Evolutionary conservation across 2,113 vertebrate genomes (phyloP), one percentile per base, ranked within the genome.

Genomic region (Bambusicola thoracicus): DNA sequence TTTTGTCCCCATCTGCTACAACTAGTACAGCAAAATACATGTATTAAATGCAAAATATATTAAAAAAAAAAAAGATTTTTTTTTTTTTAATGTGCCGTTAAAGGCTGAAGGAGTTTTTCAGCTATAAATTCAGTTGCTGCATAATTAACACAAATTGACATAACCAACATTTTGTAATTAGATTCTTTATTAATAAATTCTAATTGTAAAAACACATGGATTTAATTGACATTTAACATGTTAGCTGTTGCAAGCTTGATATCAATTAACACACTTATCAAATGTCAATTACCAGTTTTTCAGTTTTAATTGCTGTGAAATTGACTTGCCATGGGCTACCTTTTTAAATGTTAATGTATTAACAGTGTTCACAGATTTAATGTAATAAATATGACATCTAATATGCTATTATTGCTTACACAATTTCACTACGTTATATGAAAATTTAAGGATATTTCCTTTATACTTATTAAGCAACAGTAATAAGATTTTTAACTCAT

Each of bases 261-360:
- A 95, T 97, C 92, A 98, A 97, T 98, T 98, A 98, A 92, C 95
- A 97, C 72, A 97, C 73, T 95, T 97, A 97, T 95, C 91, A 97
- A 97, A 96, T 97, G 96, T 94, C 96, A 97, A 96, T 98, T 97
- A 97, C 89, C 81, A 97, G 90, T 95, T 95, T 97, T 93, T 88
- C 92, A 68, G 38, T 62, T 97, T 97, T 97, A 98, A 98, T 97
- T 98, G 84, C 91, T 97, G 87, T 97, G 92, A 98, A 98, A 98
- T 96, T 96, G 61, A 94, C 96, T 98, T 97, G 87, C 89, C 87
- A 97, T 85, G 92, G 89, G 93, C 79, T 96, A 97, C 77, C 81
- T 94, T 95, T 96, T 96, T 90, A 95, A 97, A 97, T 97, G 92
- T 96, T 97, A 98, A 97, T 94, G 40, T 85, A 91, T 94, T 96